A percentile compares a stretch with the other conserved stretches of the same genome.
Evolutionary conservation across 64 coral and sea anemone genomes (phyloP).

Genomic region (Porites lutea): DNA sequence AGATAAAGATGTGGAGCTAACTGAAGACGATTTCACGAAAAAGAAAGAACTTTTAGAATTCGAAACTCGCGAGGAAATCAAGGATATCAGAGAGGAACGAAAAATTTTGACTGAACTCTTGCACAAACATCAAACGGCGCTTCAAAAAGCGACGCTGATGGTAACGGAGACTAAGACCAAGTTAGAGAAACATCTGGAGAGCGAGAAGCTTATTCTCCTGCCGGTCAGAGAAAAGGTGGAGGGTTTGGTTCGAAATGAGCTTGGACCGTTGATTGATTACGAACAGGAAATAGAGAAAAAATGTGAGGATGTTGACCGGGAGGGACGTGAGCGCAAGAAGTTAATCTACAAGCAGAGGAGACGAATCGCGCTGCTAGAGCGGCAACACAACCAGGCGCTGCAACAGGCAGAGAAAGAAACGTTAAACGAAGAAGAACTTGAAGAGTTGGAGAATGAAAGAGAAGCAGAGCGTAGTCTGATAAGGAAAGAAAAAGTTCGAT

Average conservation of each 20-base stretch:
- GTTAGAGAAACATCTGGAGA: conserved; percentile 93
- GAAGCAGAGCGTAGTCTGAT: conserved; percentile 97
- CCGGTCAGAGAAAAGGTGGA: conserved; percentile 88
- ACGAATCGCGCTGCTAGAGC: conserved; percentile 89
- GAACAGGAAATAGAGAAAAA: conserved; percentile 91
- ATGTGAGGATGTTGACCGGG: conserved; percentile 93
- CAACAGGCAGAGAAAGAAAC: conserved; percentile 99
- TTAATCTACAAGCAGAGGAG: conserved; percentile 92
- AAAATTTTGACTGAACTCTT: conserved; percentile 92
- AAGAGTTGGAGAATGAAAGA: conserved; percentile 96
- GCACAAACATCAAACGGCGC: conserved; percentile 90
- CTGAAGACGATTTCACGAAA: conserved; percentile 94
- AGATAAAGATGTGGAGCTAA: conserved; percentile 83
- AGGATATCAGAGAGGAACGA: conserved; percentile 96
- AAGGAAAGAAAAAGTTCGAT: conserved; percentile 92
- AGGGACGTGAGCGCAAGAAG: conserved; percentile 94
- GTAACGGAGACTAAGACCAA: conserved; percentile 97
- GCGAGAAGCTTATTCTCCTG: conserved; percentile 79
- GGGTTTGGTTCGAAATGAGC: conserved; percentile 89
- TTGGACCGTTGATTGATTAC: conserved; percentile 89
- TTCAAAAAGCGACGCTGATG: conserved; percentile 92
- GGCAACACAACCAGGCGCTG: conserved; percentile 94
- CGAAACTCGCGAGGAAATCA: conserved; percentile 95
- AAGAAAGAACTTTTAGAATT: conserved; percentile 95
- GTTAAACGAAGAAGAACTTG: conserved; percentile 94